These are phyloP conservation scores for Ormyrus labotus DNA, from an alignment of 2,888 invertebrate genomes.

Conservation along the genomic window DNA sequence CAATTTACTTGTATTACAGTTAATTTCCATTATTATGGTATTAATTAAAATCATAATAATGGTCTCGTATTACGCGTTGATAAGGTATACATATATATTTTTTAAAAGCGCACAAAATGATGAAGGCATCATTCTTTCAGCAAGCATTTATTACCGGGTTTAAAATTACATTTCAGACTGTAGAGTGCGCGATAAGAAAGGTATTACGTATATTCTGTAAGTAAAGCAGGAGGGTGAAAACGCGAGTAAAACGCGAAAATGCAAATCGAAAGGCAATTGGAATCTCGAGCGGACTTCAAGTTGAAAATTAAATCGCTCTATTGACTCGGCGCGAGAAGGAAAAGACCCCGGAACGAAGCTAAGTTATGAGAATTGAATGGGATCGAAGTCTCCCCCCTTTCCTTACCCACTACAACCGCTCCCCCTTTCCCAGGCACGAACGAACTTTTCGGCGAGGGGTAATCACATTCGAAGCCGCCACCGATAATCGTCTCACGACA, in stretches of 20 bases:
- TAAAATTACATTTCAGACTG: not conserved
- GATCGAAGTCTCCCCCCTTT: not conserved
- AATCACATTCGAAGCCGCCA: too few relatives aligned
- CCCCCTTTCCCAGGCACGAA: too few relatives aligned
- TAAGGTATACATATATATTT: not conserved
- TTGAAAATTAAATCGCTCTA: slow-evolving; percentile 47
- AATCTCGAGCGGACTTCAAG: slow-evolving; percentile 29
- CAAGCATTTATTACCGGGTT: not conserved
- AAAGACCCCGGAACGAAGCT: not conserved
- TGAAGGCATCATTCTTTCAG: too few relatives aligned
- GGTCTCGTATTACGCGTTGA: too few relatives aligned
- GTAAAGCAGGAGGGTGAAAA: not conserved
- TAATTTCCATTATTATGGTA: too few relatives aligned
- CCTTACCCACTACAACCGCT: too few relatives aligned
- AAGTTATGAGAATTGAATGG: slow-evolving; percentile 35
- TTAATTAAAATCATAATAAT: too few relatives aligned
- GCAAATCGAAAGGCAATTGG: slow-evolving; percentile 40
- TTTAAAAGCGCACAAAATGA: not conserved
- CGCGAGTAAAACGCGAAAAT: slow-evolving; percentile 5
- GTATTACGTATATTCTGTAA: not conserved
- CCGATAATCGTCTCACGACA: too few relatives aligned
- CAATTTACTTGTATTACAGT: too few relatives aligned
- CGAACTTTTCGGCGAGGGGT: too few relatives aligned
- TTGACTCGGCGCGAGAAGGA: slow-evolving; percentile 10
- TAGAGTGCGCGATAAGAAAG: too few relatives aligned